Conservation (phyloP, 1,140 invertebrate species). For the Globodera ellingtonae region DNA sequence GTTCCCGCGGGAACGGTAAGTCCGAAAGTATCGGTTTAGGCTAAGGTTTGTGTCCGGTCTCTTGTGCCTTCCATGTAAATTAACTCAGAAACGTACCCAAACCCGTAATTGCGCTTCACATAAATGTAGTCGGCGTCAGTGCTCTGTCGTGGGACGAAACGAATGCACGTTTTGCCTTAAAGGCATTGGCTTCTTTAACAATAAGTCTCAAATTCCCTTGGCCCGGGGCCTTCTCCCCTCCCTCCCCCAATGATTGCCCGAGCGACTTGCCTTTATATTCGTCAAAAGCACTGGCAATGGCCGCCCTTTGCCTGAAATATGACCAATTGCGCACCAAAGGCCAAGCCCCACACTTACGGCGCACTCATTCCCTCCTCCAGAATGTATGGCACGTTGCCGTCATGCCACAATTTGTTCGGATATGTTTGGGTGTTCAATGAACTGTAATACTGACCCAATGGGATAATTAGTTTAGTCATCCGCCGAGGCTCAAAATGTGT, state of each 20-base stretch:
- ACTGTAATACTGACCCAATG: constrained; percentile 60
- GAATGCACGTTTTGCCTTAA: constrained; percentile 54
- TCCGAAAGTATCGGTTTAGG: too few species aligned
- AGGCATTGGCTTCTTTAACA: too few species aligned
- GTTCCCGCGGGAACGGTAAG: too few species aligned
- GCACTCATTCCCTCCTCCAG: constrained; percentile 64
- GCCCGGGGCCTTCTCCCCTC: too few species aligned
- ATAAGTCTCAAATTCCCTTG: too few species aligned
- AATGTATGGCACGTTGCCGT: constrained; percentile 61
- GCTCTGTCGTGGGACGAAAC: constrained; percentile 59
- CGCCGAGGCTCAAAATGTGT: neutral
- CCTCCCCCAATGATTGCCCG: too few species aligned
- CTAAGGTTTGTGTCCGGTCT: neutral
- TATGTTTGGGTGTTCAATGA: constrained; percentile 62
- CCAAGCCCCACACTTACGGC: constrained; percentile 46
- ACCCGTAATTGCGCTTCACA: constrained; percentile 62
- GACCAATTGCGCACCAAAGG: neutral
- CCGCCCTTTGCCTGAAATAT: constrained; percentile 59
- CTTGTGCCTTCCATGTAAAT: constrained; percentile 1
- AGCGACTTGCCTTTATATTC: constrained; percentile 58
- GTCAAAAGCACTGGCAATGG: constrained; percentile 64
- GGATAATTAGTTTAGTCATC: constrained; percentile 14
- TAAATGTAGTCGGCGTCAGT: constrained; percentile 64
- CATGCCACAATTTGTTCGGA: constrained; percentile 60
- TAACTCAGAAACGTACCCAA: constrained; percentile 45